Base-by-base conservation (phyloP, 2,888 invertebrate species). In the Rhogogaster chlorosoma region DNA sequence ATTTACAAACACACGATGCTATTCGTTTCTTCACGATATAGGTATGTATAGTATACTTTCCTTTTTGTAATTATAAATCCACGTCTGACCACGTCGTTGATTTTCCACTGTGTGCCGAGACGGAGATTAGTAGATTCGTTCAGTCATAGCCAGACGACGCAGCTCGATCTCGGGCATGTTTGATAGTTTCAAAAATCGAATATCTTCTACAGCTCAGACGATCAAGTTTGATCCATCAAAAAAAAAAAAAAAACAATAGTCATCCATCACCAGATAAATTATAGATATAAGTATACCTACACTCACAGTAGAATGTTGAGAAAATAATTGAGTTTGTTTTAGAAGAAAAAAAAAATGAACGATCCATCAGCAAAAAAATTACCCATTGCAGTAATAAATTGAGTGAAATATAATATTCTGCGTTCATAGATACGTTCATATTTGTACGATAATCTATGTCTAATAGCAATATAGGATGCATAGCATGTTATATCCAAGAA, bases 111-210 rank as follows among this genome's bases (percentile, higher is more conserved):
- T 7, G 3, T 18, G 18, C 1, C 67, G 67, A 67, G 32, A 67
- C 67, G 67, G 67, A 18, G 67, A 67, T 12, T 12, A 67, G 67
- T 18, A 67, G 67, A 67, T 32, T 67, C 67, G 67, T 32, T 67
- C 67, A 32, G 67, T 67, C 26, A 29, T 32, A 67, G 18, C 32
- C 32, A 32, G 67, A 67, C 67, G 67, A 32, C 32, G 32, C 12
- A 67, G 32, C 29, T 67, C 67, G 32, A 67, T 67, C 32, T 15
- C 6, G 5, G 15, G 10, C 67, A 29, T 29, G 29, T 67, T 32
- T 29, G 22, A 67, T 26, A 15, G 26, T 29, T 64, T 12, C 4
- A 15, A 67, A 32, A 15, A 67, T 12, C 12, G 67, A 61, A 26
- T 61, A 57, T 49, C 49, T 49, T 5, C 22, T 57, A 57, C 57